Percentiles rank a stretch among this genome's conserved stretches.
Conservation (phyloP, 2,888 invertebrate genomes). For the Patella pellucida region DNA sequence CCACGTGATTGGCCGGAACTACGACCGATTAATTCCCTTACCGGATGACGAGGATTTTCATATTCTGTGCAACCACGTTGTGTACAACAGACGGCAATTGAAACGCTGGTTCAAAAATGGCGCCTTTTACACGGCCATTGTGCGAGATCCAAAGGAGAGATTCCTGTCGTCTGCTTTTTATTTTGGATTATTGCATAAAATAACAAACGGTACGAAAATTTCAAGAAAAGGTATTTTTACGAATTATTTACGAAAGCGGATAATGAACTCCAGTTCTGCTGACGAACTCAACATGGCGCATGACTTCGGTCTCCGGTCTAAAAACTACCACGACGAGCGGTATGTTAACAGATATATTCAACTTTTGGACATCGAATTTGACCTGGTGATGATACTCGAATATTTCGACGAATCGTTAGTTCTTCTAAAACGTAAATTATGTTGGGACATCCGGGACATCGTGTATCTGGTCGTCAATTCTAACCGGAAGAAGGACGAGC, state of each 20-base stretch:
- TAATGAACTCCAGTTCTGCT: not conserved
- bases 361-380: constrained; percentile 49
- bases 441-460: constrained; percentile 61
- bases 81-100: constrained; percentile 45
- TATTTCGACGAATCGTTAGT: constrained; percentile 66
- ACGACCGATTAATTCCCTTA: constrained; percentile 43
- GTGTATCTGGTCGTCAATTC: constrained; percentile 51
- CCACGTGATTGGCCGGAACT: constrained; percentile 40
- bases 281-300: not conserved
- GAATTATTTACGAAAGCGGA: constrained; percentile 1
- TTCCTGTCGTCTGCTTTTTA: constrained; percentile 47
- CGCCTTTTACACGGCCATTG: constrained; percentile 41
- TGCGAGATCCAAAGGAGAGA: constrained; percentile 44
- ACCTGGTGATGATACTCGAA: constrained; percentile 62
- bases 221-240: constrained; percentile 11
- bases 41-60: constrained; percentile 45
- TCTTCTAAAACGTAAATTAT: constrained; percentile 56
- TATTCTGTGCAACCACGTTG: constrained; percentile 55
- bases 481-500: constrained; percentile 30
- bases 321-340: constrained; percentile 5
- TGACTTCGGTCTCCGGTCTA: not conserved
- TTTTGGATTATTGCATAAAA: constrained; percentile 37
- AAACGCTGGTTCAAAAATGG: constrained; percentile 36
- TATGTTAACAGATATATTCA: constrained; percentile 39
- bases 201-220: constrained; percentile 16